These are phyloP conservation scores for Brachirus orientalis DNA, from an alignment of 2,113 vertebrate genomes.

Conservation along the genomic window DNA sequence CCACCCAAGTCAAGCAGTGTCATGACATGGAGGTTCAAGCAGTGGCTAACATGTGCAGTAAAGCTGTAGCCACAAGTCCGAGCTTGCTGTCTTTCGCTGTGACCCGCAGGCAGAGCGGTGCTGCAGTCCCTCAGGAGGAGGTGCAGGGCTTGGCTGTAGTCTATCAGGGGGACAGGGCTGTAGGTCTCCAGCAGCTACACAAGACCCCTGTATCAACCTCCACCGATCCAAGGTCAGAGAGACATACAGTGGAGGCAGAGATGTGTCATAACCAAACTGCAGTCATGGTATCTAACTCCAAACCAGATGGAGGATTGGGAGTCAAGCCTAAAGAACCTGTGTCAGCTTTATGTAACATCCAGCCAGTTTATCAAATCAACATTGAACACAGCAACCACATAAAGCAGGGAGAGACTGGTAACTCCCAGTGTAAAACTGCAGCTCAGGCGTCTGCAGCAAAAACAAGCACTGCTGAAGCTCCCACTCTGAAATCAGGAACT, in stretches of 20 bases:
- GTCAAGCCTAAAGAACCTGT: slow-evolving; percentile 57
- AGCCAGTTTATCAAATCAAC: slow-evolving; percentile 81
- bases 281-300: slow-evolving; percentile 40
- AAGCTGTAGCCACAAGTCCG: slow-evolving; percentile 91
- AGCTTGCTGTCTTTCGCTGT: slow-evolving; percentile 83
- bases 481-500: slow-evolving; percentile 47
- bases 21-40: slow-evolving; percentile 93
- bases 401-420: slow-evolving; percentile 33
- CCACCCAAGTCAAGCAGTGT: slow-evolving; percentile 61
- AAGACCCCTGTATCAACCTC: not conserved
- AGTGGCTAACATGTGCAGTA: slow-evolving; percentile 85
- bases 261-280: slow-evolving; percentile 56
- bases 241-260: slow-evolving; percentile 59
- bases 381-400: slow-evolving; percentile 59
- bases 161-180: slow-evolving; percentile 61
- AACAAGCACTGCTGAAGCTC: slow-evolving; percentile 42
- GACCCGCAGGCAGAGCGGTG: slow-evolving; percentile 58
- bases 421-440: slow-evolving; percentile 17
- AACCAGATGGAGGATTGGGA: slow-evolving; percentile 57
- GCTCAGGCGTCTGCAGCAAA: slow-evolving; percentile 27
- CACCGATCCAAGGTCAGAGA: slow-evolving; percentile 61
- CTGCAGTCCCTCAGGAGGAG: slow-evolving; percentile 65
- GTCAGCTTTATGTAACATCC: slow-evolving; percentile 61
- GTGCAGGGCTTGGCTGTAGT: slow-evolving; percentile 81
- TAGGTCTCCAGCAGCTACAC: slow-evolving; percentile 32